These are phyloP conservation scores for Struthidea cinerea DNA, from an alignment of 2,113 vertebrate species.

Conservation along the genomic window DNA sequence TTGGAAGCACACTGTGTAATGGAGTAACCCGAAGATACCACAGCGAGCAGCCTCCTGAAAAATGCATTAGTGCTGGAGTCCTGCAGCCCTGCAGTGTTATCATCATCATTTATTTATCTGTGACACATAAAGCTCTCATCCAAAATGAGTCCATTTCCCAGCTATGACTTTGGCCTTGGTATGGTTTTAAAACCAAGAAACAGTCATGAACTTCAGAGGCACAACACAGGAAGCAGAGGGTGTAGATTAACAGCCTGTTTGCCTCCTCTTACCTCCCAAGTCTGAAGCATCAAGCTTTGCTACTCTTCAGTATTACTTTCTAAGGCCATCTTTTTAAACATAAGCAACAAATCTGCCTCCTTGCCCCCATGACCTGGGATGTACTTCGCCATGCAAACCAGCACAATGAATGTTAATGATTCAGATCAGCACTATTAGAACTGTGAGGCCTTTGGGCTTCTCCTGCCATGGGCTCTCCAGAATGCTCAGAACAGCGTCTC, in stretches of 20 bases:
- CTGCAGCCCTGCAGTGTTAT: background rate
- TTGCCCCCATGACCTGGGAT: background rate
- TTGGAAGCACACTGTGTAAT: background rate
- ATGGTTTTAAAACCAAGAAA: background rate
- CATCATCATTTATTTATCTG: slow-evolving; percentile 30
- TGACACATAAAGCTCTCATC: background rate
- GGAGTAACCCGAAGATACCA: background rate
- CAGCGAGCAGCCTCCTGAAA: background rate
- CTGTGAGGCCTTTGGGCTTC: background rate
- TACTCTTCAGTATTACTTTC: background rate
- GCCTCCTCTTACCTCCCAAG: background rate
- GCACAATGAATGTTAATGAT: background rate
- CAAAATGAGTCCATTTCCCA: background rate
- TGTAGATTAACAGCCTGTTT: background rate
- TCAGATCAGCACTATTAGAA: background rate
- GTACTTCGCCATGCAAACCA: background rate
- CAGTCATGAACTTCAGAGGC: background rate
- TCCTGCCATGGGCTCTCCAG: background rate
- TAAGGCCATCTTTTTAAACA: background rate
- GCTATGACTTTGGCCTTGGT: background rate
- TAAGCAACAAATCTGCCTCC: background rate
- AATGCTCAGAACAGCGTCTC: background rate
- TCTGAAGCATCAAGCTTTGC: background rate
- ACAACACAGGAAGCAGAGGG: background rate
- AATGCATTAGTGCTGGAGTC: slow-evolving; percentile 6